Conservation (phyloP, 2,888 invertebrate genomes). For the Ametastegia equiseti region DNA sequence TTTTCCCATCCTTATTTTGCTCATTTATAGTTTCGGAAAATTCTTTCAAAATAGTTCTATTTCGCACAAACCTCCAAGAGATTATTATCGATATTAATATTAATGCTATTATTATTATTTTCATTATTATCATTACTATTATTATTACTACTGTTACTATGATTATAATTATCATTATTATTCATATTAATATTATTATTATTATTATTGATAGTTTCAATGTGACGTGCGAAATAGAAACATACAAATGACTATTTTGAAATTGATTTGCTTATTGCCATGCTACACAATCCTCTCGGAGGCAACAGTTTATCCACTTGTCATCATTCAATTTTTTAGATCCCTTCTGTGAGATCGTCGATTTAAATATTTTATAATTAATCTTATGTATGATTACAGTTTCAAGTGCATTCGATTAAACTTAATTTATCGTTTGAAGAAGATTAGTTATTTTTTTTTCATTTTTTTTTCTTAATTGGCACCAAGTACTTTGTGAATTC, state of each 20-base stretch:
- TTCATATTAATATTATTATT: background rate
- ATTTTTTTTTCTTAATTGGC: slow-evolving; percentile 62
- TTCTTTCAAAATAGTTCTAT: slow-evolving; percentile 30
- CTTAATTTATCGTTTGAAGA: slow-evolving; percentile 54
- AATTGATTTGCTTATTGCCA: slow-evolving; percentile 57
- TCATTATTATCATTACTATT: background rate
- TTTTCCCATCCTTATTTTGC: background rate
- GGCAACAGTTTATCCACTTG: slow-evolving; percentile 56
- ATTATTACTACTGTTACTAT: background rate
- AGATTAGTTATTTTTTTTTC: too few species aligned
- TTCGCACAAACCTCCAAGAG: slow-evolving; percentile 16
- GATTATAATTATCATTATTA: background rate
- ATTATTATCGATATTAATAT: background rate
- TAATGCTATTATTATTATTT: background rate
- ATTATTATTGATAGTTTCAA: background rate
- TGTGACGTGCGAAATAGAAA: slow-evolving; percentile 40
- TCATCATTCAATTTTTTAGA: slow-evolving; percentile 22
- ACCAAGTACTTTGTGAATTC: slow-evolving; percentile 58
- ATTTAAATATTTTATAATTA: slow-evolving; percentile 43
- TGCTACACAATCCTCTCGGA: slow-evolving; percentile 62
- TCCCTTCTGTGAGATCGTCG: slow-evolving; percentile 40
- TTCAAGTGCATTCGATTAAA: slow-evolving; percentile 43
- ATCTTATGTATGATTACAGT: slow-evolving; percentile 16
- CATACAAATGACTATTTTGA: slow-evolving; percentile 40
- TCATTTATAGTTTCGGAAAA: background rate